Evolutionary conservation across 2,888 invertebrate genomes (phyloP).

Genomic region (Pollenia amentaria): DNA sequence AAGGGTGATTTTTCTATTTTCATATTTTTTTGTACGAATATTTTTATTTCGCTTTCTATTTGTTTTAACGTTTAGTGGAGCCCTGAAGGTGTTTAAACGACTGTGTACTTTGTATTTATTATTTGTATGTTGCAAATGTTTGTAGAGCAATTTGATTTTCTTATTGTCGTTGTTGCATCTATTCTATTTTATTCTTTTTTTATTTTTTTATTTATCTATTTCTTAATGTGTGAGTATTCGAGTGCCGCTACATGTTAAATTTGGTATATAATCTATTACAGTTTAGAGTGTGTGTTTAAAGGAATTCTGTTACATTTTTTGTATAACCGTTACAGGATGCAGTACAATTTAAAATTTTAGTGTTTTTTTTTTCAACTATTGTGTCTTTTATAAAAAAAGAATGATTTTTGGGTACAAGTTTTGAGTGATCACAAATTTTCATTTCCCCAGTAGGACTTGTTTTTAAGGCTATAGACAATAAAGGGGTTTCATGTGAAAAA

Average conservation of each 20-base stretch:
- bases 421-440: too few species aligned
- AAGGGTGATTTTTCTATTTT: conserved; percentile 76
- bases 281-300: conserved; percentile 10
- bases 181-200: not conserved
- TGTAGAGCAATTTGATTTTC: conserved; percentile 51
- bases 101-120: conserved; percentile 39
- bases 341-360: not conserved
- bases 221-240: not conserved
- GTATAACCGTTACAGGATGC: not conserved
- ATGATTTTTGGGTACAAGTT: too few species aligned
- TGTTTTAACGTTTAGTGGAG: conserved; percentile 62
- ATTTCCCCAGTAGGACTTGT: too few species aligned
- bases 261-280: conserved; percentile 58
- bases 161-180: conserved; percentile 7
- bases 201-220: conserved; percentile 18
- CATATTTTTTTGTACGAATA: conserved; percentile 56
- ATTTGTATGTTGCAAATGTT: conserved; percentile 45
- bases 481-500: too few species aligned
- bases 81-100: conserved; percentile 60
- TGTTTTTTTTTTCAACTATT: too few species aligned
- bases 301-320: conserved; percentile 57
- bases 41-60: conserved; percentile 34
- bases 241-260: conserved; percentile 36
- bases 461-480: too few species aligned
- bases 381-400: too few species aligned